These are phyloP conservation scores for Caradrina kadenii DNA, from an alignment of 2,888 invertebrate genomes.

Conservation along the genomic window DNA sequence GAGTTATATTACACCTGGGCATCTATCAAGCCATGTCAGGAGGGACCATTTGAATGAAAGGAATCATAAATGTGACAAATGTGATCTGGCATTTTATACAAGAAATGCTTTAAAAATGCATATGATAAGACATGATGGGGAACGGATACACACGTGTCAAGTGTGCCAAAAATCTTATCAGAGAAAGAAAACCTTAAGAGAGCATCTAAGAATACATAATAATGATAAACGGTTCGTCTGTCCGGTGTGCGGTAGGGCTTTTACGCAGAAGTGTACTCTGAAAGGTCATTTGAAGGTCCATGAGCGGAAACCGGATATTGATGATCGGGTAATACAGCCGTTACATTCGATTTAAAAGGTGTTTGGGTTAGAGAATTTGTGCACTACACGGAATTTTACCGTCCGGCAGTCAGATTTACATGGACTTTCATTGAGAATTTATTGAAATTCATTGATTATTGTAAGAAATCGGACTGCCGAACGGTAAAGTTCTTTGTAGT, in stretches of 20 bases:
- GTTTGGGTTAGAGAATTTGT: too few relatives aligned
- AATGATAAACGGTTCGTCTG: conserved; percentile 86
- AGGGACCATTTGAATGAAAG: conserved; percentile 85
- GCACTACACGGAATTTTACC: too few relatives aligned
- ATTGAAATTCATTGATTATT: too few relatives aligned
- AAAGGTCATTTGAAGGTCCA: conserved; percentile 87
- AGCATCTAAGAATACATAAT: conserved; percentile 86
- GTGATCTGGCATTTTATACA: conserved; percentile 88
- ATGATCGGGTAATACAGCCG: conserved; percentile 71
- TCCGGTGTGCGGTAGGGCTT: conserved; percentile 85
- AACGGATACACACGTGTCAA: conserved; percentile 87
- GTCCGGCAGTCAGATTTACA: too few relatives aligned
- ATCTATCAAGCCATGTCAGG: conserved; percentile 84
- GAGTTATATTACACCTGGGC: conserved; percentile 87
- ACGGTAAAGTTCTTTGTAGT: too few relatives aligned
- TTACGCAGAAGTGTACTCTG: conserved; percentile 87
- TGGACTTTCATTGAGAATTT: too few relatives aligned
- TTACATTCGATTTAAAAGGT: conserved; percentile 70
- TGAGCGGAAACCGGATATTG: conserved; percentile 79
- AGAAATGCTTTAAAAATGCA: conserved; percentile 90
- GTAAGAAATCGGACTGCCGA: too few relatives aligned
- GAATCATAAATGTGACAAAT: conserved; percentile 88
- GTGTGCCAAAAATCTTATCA: conserved; percentile 89
- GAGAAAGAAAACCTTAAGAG: conserved; percentile 83
- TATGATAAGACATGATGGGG: conserved; percentile 90